A percentile compares a stretch with the other conserved stretches of the same genome.
Conservation (phyloP, 1,140 invertebrate genomes). For the Berghia stephanieae region DNA sequence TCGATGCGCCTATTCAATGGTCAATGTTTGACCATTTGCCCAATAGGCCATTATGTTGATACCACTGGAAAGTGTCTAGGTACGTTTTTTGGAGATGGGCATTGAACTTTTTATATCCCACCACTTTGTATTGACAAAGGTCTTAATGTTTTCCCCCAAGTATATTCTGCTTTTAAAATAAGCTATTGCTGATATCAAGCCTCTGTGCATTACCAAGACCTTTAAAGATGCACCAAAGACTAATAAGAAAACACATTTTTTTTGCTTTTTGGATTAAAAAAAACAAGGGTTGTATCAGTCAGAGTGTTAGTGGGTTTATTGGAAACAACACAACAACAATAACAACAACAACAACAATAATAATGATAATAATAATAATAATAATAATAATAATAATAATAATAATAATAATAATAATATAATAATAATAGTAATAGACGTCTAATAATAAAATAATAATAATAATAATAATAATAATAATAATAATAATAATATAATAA, state of each 20-base stretch:
- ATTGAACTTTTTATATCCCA: too few species aligned
- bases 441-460: neutral
- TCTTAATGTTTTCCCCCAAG: neutral
- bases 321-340: slow-evolving; percentile 34
- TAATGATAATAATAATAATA: neutral
- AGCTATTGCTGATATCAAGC: slow-evolving; percentile 33
- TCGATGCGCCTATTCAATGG: slow-evolving; percentile 35
- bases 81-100: slow-evolving; percentile 23
- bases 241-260: too few species aligned
- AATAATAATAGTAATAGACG: neutral
- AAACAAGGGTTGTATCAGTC: slow-evolving; percentile 33
- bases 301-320: slow-evolving; percentile 41
- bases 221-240: slow-evolving; percentile 33
- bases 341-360: slow-evolving; percentile 13
- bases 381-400: neutral
- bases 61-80: slow-evolving; percentile 25
- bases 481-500: neutral
- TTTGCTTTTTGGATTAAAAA: too few species aligned
- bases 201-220: slow-evolving; percentile 41
- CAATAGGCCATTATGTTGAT: slow-evolving; percentile 32
- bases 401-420: neutral
- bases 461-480: neutral
- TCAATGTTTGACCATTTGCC: slow-evolving; percentile 43
- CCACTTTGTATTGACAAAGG: neutral
- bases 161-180: neutral